These are phyloP conservation scores for Aspidapion aeneum DNA, from an alignment of 2,888 invertebrate genomes.

Conservation along the genomic window DNA sequence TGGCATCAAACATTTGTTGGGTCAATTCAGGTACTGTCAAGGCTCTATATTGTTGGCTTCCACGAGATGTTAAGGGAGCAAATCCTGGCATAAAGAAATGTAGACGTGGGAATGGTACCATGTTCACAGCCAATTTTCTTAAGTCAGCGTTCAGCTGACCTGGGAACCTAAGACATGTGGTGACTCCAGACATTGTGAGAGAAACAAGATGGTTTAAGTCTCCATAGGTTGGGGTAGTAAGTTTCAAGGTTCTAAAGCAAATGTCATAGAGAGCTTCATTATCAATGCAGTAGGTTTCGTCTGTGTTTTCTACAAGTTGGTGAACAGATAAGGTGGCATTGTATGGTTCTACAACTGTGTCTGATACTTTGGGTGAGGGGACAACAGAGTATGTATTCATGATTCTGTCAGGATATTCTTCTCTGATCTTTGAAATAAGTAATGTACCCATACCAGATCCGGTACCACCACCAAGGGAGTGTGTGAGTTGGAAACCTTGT, in stretches of 20 bases:
- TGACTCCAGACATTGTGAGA: constrained; percentile 83
- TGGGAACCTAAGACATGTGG: constrained; percentile 87
- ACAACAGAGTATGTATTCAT: constrained; percentile 97
- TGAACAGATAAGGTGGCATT: constrained; percentile 87
- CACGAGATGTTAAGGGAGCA: constrained; percentile 87
- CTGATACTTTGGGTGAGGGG: constrained; percentile 83
- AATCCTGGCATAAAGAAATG: constrained; percentile 97
- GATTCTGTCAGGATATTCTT: constrained; percentile 97
- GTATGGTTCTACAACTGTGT: constrained; percentile 91
- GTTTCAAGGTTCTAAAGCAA: constrained; percentile 85
- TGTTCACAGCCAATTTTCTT: constrained; percentile 89
- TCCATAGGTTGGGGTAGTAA: constrained; percentile 87
- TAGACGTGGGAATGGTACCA: constrained; percentile 96
- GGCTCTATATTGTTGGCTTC: constrained; percentile 88
- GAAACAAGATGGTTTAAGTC: constrained; percentile 91
- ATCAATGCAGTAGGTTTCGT: constrained; percentile 89
- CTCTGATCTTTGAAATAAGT: constrained; percentile 93
- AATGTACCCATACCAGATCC: constrained; percentile 95
- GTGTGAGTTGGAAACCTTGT: constrained; percentile 92
- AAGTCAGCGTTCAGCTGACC: constrained; percentile 93
- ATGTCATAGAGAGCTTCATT: constrained; percentile 92
- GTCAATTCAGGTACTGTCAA: constrained; percentile 90
- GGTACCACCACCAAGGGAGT: constrained; percentile 94
- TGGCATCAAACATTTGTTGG: constrained; percentile 91
- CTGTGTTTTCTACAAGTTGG: constrained; percentile 86